Evolutionary conservation across 1,140 invertebrate species (phyloP).

Genomic region (Polypedilum vanderplanki): DNA sequence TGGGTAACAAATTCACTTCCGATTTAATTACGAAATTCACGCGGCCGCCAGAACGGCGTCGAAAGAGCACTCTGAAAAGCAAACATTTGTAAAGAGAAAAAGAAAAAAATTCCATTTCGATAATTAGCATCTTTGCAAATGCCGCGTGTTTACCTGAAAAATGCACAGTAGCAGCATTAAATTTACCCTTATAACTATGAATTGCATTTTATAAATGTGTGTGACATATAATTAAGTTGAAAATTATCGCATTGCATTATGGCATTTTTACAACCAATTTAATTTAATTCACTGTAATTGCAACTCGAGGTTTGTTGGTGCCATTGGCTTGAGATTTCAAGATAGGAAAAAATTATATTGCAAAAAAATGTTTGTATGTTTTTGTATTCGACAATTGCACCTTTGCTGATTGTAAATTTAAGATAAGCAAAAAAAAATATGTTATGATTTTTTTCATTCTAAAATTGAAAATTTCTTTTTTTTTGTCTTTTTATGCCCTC

Average conservation of each 20-base stretch:
- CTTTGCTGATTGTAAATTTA: background rate
- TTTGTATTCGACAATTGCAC: background rate
- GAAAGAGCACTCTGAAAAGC: background rate
- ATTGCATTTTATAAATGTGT: background rate
- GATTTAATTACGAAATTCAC: constrained; percentile 10
- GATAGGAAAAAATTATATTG: too few relatives aligned
- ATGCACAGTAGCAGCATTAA: background rate
- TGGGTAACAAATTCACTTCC: too few relatives aligned
- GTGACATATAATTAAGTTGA: background rate
- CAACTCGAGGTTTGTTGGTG: background rate
- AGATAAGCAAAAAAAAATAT: background rate
- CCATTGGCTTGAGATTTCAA: background rate
- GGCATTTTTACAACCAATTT: background rate
- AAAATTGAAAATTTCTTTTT: background rate
- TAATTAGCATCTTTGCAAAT: background rate
- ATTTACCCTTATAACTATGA: background rate
- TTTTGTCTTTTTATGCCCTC: background rate
- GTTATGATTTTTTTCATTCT: background rate
- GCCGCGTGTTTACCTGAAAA: background rate
- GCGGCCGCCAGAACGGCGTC: background rate
- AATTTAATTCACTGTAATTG: background rate
- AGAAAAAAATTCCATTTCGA: background rate
- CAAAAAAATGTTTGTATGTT: background rate
- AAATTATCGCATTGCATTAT: background rate
- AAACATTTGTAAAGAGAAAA: too few relatives aligned